A percentile compares a stretch with the other conserved stretches of the same genome.
phyloP scores from a whole-genome alignment of 2,113 vertebrate genomes.

The Rhinopomastus cyanomelas region DNA sequence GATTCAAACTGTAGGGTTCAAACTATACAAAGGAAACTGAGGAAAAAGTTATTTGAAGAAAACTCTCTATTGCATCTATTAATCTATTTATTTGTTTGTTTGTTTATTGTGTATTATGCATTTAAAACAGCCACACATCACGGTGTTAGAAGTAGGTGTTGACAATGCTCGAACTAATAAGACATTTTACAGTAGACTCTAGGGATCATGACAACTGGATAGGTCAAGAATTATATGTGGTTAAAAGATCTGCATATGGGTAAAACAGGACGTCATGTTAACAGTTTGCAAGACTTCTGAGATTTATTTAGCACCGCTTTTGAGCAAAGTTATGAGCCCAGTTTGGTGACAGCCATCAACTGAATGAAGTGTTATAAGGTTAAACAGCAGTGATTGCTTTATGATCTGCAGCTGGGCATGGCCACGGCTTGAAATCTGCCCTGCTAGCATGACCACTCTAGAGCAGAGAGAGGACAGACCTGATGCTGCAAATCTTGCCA shows the following conservation, averaged over 20 bases:
- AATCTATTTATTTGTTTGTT: too few species aligned
- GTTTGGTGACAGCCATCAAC: neutral
- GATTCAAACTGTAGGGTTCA: neutral
- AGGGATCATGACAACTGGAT: neutral
- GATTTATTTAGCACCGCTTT: neutral
- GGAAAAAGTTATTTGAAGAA: neutral
- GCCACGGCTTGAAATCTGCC: neutral
- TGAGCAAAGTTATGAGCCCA: neutral
- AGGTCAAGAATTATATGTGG: neutral
- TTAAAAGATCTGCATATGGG: neutral
- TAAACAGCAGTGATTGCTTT: neutral
- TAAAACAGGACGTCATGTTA: neutral
- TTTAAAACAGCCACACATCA: neutral
- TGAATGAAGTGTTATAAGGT: neutral
- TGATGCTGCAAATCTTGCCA: neutral
- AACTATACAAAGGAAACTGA: neutral
- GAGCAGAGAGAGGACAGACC: neutral
- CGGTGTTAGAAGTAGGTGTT: neutral
- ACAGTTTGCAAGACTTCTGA: neutral
- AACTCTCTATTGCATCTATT: neutral
- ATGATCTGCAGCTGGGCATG: neutral
- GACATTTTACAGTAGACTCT: neutral
- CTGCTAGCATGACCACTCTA: accelerated
- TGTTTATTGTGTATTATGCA: neutral
- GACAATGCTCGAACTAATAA: neutral